These are phyloP conservation scores for Lepidochrysops patricia DNA, from an alignment of 2,888 invertebrate genomes.

Conservation along the genomic window DNA sequence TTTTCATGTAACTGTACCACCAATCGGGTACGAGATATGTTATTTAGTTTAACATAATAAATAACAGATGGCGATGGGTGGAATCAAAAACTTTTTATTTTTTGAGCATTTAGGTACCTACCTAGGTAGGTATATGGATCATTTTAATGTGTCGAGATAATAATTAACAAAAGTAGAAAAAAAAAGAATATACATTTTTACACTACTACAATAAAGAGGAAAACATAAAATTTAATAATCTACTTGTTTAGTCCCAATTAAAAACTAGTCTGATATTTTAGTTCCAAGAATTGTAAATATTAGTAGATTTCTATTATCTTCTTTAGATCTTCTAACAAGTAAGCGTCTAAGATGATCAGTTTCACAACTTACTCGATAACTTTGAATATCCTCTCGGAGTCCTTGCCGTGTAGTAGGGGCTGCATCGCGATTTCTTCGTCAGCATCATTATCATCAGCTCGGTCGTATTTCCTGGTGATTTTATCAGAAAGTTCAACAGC, in stretches of 20 bases:
- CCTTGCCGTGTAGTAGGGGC: constrained; percentile 78
- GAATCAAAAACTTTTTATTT: no score
- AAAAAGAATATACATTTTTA: neutral
- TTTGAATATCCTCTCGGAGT: constrained; percentile 77
- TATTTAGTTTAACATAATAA: neutral
- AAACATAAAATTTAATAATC: neutral
- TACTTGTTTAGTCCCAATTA: neutral
- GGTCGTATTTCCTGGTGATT: constrained; percentile 43
- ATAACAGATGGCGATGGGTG: neutral
- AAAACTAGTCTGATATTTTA: neutral
- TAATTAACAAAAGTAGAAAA: neutral
- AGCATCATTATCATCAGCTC: constrained; percentile 69
- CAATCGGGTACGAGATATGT: neutral
- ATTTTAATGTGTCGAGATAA: constrained; percentile 68
- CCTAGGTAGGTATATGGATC: constrained; percentile 14
- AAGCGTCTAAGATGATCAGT: neutral
- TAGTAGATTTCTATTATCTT: neutral
- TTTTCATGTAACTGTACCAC: neutral
- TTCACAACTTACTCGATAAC: constrained; percentile 78
- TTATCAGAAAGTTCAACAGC: neutral
- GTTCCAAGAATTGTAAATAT: neutral
- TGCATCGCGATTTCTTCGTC: constrained; percentile 84
- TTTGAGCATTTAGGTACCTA: neutral
- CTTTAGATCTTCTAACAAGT: neutral
- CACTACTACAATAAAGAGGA: neutral